Evolutionary conservation across 2,888 invertebrate genomes (phyloP).

Genomic region (Lobophora halterata): DNA sequence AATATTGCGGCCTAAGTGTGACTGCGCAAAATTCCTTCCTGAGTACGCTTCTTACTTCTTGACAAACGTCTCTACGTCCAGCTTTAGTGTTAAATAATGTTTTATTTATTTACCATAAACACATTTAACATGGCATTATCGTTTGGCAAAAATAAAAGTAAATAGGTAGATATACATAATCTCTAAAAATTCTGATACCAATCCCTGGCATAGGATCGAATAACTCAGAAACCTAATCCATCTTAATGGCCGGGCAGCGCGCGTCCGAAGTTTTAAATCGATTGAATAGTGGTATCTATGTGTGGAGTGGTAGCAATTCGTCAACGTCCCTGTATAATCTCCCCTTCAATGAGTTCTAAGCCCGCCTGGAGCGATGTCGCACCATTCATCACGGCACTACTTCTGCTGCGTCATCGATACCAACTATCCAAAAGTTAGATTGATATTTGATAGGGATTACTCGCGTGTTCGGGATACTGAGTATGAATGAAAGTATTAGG

Average conservation of each 20-base stretch:
- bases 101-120: too few species aligned
- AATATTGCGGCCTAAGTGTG: too few species aligned
- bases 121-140: too few species aligned
- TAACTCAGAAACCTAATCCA: conserved; percentile 29
- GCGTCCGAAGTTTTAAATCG: conserved; percentile 62
- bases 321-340: conserved; percentile 76
- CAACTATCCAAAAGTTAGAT: conserved; percentile 23
- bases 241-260: conserved; percentile 27
- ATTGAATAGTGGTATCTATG: conserved; percentile 68
- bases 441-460: conserved; percentile 17
- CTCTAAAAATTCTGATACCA: not conserved
- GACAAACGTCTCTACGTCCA: too few species aligned
- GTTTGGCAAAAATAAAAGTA: too few species aligned
- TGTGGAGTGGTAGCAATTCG: conserved; percentile 67
- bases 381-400: conserved; percentile 67
- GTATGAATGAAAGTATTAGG: too few species aligned
- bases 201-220: conserved; percentile 2
- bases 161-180: not conserved
- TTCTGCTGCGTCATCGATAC: conserved; percentile 51
- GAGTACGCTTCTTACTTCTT: too few species aligned
- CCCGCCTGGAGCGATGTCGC: conserved; percentile 61
- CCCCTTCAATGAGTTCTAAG: conserved; percentile 72
- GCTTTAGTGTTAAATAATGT: too few species aligned
- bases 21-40: too few species aligned
- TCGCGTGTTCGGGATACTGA: too few species aligned